phyloP scores from a whole-genome alignment of 2,888 invertebrate species.

The Pardosa pseudoannulata region DNA sequence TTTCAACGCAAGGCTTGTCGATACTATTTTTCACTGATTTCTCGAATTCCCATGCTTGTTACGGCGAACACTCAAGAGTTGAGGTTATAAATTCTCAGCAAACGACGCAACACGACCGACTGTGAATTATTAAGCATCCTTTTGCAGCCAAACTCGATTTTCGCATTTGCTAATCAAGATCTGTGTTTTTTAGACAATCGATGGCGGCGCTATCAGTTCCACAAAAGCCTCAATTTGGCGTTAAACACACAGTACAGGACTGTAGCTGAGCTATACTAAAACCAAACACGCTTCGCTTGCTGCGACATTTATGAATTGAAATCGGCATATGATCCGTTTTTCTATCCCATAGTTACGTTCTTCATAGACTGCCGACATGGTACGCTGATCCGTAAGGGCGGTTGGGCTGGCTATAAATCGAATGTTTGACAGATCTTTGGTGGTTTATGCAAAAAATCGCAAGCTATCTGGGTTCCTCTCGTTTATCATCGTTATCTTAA shows the following conservation, averaged over 20 bases:
- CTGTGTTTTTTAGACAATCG: constrained; percentile 15
- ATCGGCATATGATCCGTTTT: constrained; percentile 17
- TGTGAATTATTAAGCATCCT: constrained; percentile 56
- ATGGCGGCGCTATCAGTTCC: constrained; percentile 31
- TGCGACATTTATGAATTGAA: constrained; percentile 47
- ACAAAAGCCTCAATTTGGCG: not conserved
- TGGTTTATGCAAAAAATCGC: not conserved
- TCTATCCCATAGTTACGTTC: constrained; percentile 25
- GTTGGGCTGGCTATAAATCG: constrained; percentile 49
- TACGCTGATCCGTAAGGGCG: constrained; percentile 54
- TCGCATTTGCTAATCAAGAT: constrained; percentile 57
- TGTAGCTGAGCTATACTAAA: constrained; percentile 32
- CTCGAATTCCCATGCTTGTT: constrained; percentile 67
- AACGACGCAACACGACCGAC: not conserved
- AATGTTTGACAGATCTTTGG: constrained; percentile 45
- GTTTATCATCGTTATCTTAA: not conserved
- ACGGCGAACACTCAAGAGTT: constrained; percentile 15
- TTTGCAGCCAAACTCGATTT: constrained; percentile 31
- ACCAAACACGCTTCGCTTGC: constrained; percentile 42
- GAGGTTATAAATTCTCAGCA: constrained; percentile 32
- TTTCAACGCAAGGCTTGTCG: constrained; percentile 3
- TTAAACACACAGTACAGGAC: not conserved
- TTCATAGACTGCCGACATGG: constrained; percentile 31
- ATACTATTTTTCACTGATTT: constrained; percentile 54
- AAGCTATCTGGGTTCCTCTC: not conserved